Evolutionary conservation across 2,113 vertebrate genomes (phyloP), one percentile per base, ranked within the genome.

Genomic region (Nematolebias whitei): DNA sequence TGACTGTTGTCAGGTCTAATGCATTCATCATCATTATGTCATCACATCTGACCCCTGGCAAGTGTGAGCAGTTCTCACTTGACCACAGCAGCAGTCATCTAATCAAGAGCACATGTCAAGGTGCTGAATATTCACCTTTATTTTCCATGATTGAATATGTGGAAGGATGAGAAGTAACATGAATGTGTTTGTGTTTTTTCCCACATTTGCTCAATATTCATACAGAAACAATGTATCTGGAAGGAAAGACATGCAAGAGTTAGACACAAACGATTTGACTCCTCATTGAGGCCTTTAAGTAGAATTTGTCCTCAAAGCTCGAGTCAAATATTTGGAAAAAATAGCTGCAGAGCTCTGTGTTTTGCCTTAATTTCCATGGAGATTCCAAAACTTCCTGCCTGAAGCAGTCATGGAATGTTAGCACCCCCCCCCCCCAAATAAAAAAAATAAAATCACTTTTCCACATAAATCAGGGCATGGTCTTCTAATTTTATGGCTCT

Each of bases 361-460:
- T 92, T 90, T 90, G 79, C 84, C 85, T 87, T 77, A 52, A 89
- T 91, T 89, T 88, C 88, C 85, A 91, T 88, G 78, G 91, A 89
- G 86, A 93, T 92, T 91, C 88, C 83, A 88, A 88, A 93, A 92
- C 91, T 89, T 93, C 90, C 87, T 92, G 91, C 85, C 83, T 82
- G 26, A 76, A 86, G 87, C 73, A 76, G 68, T 69, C 63, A 62
- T 85, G 90, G 89, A 92, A 91, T 90, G 84, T 79, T 74, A 80
- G 85, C 85, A 63, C 82, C 32, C 5, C 32, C 32, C 87, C 56
- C 88, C 59, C 84, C 55, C 69, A 41, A 75, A n/a, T n/a, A n/a
- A n/a, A n/a, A n/a, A n/a, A n/a, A n/a, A n/a, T n/a, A n/a, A n/a
- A n/a, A n/a, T n/a, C n/a, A 76, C 71, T 76, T 88, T 90, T 89